These are phyloP conservation scores for Exephanes ischioxanthus DNA, from an alignment of 2,888 invertebrate species.

Conservation along the genomic window DNA sequence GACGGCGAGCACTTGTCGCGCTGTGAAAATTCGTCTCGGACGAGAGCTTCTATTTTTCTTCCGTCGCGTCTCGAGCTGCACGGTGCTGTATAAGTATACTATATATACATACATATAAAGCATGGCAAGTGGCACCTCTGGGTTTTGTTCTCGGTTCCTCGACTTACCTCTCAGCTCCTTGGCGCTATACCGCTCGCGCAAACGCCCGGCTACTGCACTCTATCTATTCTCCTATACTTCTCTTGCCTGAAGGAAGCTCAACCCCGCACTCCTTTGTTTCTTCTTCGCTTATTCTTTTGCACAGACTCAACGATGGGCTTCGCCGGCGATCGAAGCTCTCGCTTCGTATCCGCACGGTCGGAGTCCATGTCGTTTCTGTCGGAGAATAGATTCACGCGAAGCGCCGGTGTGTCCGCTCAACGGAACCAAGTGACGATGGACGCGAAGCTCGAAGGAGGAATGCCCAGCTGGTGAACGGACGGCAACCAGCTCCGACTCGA, in stretches of 20 bases:
- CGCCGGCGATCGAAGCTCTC: slow-evolving; percentile 24
- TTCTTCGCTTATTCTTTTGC: slow-evolving; percentile 36
- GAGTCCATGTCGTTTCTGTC: slow-evolving; percentile 23
- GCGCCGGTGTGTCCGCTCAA: slow-evolving; percentile 3
- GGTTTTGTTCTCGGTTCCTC: slow-evolving; percentile 58
- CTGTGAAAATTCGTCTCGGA: slow-evolving; percentile 61
- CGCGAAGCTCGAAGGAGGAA: slow-evolving; percentile 9
- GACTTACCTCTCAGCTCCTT: slow-evolving; percentile 50
- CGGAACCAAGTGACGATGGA: slow-evolving; percentile 21
- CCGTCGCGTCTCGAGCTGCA: slow-evolving; percentile 43
- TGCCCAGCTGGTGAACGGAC: slow-evolving; percentile 34
- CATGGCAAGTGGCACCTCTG: slow-evolving; percentile 41
- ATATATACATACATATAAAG: slow-evolving; percentile 19
- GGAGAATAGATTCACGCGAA: slow-evolving; percentile 30
- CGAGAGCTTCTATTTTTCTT: slow-evolving; percentile 68
- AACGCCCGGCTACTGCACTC: slow-evolving; percentile 39
- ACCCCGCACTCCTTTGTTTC: slow-evolving; percentile 32
- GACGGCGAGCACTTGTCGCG: slow-evolving; percentile 51
- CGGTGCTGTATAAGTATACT: slow-evolving; percentile 18
- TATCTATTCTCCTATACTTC: slow-evolving; percentile 36
- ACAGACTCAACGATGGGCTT: slow-evolving; percentile 27
- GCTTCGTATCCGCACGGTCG: slow-evolving; percentile 11
- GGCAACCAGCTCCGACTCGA: not conserved
- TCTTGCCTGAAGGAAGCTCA: slow-evolving; percentile 39
- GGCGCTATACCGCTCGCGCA: slow-evolving; percentile 28